Conservation (phyloP, 1,140 invertebrate species). For the Phymastichus coffea region DNA sequence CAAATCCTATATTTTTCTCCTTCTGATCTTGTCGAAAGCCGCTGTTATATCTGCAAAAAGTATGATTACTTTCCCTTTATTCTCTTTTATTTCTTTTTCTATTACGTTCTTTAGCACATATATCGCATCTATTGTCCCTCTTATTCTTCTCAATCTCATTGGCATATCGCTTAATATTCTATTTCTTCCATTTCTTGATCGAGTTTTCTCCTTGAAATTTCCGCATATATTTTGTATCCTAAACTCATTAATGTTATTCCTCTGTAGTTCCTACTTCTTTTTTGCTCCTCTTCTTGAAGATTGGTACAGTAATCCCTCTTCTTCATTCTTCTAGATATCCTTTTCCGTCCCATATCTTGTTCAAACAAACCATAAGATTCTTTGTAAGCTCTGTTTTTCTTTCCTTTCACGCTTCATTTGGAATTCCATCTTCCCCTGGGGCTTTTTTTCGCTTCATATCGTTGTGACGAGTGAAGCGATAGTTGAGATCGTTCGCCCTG, state of each 20-base stretch:
- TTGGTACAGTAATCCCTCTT: too few species aligned
- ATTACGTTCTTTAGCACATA: neutral
- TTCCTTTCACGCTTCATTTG: too few species aligned
- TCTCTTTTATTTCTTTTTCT: neutral
- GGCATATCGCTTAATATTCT: neutral
- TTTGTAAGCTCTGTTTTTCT: too few species aligned
- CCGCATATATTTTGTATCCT: neutral
- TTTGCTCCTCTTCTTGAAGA: neutral
- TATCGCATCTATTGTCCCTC: constrained; percentile 2
- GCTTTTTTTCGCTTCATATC: too few species aligned
- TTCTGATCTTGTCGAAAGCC: too few species aligned
- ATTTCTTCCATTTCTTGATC: too few species aligned
- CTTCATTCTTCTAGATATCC: neutral
- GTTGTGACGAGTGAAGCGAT: too few species aligned
- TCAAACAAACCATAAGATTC: too few species aligned
- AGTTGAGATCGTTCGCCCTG: too few species aligned
- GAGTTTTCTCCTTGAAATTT: neutral
- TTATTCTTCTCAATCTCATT: neutral
- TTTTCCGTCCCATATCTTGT: too few species aligned
- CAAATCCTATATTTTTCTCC: too few species aligned
- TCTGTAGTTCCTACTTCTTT: neutral
- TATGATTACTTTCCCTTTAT: neutral
- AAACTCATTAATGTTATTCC: neutral
- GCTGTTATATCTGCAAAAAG: neutral
- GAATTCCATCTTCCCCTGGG: too few species aligned